These are phyloP conservation scores for Entomyzon cyanotis DNA, from an alignment of 2,113 vertebrate species.

Conservation along the genomic window DNA sequence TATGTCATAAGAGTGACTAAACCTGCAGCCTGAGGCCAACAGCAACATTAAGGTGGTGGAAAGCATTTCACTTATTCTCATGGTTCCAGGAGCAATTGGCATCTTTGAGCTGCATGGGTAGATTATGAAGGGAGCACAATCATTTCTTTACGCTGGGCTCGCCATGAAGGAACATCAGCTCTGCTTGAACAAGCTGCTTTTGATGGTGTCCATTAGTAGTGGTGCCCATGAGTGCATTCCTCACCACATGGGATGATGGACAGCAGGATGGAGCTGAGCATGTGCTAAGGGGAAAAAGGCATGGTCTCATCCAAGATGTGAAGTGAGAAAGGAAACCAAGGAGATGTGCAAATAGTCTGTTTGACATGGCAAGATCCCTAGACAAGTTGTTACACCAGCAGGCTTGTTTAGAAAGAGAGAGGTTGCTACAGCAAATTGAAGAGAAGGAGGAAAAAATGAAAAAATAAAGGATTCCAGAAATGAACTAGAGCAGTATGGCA, in stretches of 20 bases:
- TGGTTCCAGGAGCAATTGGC: slow-evolving; percentile 51
- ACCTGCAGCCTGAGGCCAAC: slow-evolving; percentile 41
- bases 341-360: not conserved
- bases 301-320: not conserved
- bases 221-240: not conserved
- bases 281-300: not conserved
- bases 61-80: slow-evolving; percentile 41
- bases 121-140: not conserved
- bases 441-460: not conserved
- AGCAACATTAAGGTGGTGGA: slow-evolving; percentile 59
- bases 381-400: not conserved
- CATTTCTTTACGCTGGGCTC: not conserved
- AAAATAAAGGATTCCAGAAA: not conserved
- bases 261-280: not conserved
- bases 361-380: not conserved
- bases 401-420: not conserved
- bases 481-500: not conserved
- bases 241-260: fast-evolving
- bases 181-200: not conserved
- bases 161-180: not conserved
- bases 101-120: not conserved
- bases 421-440: slow-evolving; percentile 2
- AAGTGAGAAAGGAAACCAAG: not conserved
- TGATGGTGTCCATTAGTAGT: not conserved
- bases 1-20: slow-evolving; percentile 60